These are phyloP conservation scores for Myioborus miniatus DNA, from an alignment of 2,797 vertebrate genomes.

Conservation along the genomic window DNA sequence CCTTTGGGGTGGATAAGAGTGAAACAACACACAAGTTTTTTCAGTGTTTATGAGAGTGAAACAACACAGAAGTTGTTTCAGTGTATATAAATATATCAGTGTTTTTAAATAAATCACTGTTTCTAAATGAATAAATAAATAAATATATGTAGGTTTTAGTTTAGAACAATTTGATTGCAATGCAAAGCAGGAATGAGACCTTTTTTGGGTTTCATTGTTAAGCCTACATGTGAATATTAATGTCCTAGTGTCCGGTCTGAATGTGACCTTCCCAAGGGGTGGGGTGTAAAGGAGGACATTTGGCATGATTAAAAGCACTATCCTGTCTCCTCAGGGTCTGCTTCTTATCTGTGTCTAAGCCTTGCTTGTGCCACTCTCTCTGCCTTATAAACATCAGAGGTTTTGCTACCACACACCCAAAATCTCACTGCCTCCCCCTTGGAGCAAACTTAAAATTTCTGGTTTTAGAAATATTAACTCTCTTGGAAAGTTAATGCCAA, in stretches of 20 bases:
- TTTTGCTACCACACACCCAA: background rate
- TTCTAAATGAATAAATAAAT: background rate
- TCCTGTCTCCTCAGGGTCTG: background rate
- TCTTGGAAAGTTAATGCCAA: background rate
- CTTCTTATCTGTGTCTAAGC: background rate
- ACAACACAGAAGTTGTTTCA: fast-evolving
- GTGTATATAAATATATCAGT: background rate
- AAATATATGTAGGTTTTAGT: background rate
- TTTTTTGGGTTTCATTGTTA: background rate
- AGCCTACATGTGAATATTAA: fast-evolving
- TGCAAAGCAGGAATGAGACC: background rate
- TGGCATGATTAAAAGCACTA: background rate
- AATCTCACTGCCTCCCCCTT: background rate
- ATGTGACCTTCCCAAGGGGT: background rate
- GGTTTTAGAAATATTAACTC: background rate
- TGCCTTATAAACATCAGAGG: background rate
- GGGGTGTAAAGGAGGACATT: background rate
- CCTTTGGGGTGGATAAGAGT: background rate
- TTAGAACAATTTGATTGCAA: background rate
- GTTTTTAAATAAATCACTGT: background rate
- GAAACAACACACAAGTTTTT: fast-evolving
- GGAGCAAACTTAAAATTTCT: background rate
- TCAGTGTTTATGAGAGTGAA: background rate
- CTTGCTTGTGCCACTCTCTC: background rate
- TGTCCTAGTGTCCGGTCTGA: background rate